Evolutionary conservation across 2,113 vertebrate species (phyloP).

Genomic region (Barbus barbus): DNA sequence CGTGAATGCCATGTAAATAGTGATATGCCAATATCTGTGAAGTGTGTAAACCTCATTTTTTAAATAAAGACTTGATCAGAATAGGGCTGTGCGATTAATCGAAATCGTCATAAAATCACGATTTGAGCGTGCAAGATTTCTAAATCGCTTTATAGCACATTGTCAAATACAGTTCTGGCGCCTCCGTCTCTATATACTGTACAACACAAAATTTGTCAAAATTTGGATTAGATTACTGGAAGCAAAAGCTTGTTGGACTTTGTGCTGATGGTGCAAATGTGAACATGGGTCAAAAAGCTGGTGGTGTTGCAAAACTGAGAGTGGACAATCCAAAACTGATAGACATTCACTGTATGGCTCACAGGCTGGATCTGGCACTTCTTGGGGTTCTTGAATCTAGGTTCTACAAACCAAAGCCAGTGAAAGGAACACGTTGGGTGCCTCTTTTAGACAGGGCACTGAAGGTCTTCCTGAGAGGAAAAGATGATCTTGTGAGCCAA

Average conservation of each 20-base stretch:
- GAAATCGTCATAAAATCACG: too few species aligned
- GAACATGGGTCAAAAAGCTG: not conserved
- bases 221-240: not conserved
- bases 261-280: not conserved
- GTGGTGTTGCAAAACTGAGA: not conserved
- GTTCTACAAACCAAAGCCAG: too few species aligned
- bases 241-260: slow-evolving; percentile 3
- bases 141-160: too few species aligned
- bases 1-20: not conserved
- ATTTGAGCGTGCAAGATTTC: too few species aligned
- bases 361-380: not conserved
- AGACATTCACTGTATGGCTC: not conserved
- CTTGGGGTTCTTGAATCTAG: not conserved
- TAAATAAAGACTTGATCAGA: not conserved
- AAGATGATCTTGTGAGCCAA: too few species aligned
- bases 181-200: too few species aligned
- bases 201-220: too few species aligned
- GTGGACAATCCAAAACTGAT: not conserved
- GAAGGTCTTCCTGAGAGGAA: too few species aligned
- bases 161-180: too few species aligned
- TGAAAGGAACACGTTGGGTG: too few species aligned
- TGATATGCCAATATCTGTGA: not conserved
- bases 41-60: not conserved
- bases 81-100: too few species aligned
- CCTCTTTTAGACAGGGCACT: too few species aligned